Evolutionary conservation across 2,888 invertebrate genomes (phyloP).

Genomic region (Meandrusa payeni): DNA sequence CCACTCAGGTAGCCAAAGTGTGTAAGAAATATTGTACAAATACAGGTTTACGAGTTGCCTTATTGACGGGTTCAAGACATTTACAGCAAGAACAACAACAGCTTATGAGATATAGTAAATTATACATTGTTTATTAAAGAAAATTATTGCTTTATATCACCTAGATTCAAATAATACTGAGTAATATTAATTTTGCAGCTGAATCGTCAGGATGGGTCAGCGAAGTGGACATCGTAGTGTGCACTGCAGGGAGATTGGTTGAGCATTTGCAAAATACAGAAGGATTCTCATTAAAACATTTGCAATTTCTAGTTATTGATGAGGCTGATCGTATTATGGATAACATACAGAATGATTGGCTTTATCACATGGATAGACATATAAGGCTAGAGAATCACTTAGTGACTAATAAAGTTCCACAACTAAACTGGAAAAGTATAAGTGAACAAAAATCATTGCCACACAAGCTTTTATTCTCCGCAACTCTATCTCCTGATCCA

Average conservation of each 20-base stretch:
- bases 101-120: conserved; percentile 73
- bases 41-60: conserved; percentile 85
- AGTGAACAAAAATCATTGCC: conserved; percentile 77
- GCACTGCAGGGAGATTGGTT: conserved; percentile 95
- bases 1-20: conserved; percentile 92
- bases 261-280: conserved; percentile 93
- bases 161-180: neutral
- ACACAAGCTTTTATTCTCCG: conserved; percentile 98
- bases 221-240: conserved; percentile 91
- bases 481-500: conserved; percentile 97
- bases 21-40: conserved; percentile 86
- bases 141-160: neutral
- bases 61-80: conserved; percentile 85
- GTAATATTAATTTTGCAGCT: conserved; percentile 64
- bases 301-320: conserved; percentile 94
- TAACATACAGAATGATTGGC: conserved; percentile 95
- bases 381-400: conserved; percentile 78
- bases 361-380: conserved; percentile 88
- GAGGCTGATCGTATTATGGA: conserved; percentile 98
- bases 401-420: conserved; percentile 68
- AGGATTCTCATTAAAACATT: conserved; percentile 86
- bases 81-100: conserved; percentile 85
- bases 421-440: conserved; percentile 74
- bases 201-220: conserved; percentile 80
- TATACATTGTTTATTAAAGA: neutral